phyloP scores from a whole-genome alignment of 2,888 invertebrate species.

The Meghimatium bilineatum region DNA sequence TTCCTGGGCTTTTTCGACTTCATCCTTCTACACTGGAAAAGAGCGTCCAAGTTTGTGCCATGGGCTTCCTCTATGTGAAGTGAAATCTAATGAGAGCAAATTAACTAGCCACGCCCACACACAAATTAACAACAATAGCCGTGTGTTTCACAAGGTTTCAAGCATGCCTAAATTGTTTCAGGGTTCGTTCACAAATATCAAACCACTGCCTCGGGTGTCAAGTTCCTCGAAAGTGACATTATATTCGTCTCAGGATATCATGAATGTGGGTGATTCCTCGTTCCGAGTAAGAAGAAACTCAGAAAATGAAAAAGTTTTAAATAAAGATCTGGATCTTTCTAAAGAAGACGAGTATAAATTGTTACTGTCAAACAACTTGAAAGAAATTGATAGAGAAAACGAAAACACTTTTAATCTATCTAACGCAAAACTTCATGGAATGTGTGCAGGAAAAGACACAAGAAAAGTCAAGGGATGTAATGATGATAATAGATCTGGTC shows the following conservation, averaged over 20 bases:
- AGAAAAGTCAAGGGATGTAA: background rate
- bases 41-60: conserved; percentile 46
- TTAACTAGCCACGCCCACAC: background rate
- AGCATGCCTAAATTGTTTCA: conserved; percentile 38
- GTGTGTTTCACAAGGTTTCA: conserved; percentile 19
- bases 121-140: conserved; percentile 17
- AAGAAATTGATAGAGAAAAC: background rate
- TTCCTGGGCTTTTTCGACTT: conserved; percentile 46
- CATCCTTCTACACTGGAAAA: conserved; percentile 43
- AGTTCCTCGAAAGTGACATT: conserved; percentile 36
- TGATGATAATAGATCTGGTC: background rate
- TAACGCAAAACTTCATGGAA: background rate
- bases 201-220: conserved; percentile 35
- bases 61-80: background rate
- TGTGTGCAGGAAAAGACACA: background rate
- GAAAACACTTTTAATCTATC: background rate
- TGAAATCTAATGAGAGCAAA: conserved; percentile 7
- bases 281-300: background rate
- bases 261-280: background rate
- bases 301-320: conserved; percentile 2
- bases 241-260: background rate
- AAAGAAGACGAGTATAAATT: background rate
- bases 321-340: background rate
- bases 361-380: background rate
- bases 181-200: background rate